Percentiles rank a stretch among this genome's conserved stretches.
Evolutionary conservation across 2,113 vertebrate genomes (phyloP).

Genomic region (Paradoxurus hermaphroditus): DNA sequence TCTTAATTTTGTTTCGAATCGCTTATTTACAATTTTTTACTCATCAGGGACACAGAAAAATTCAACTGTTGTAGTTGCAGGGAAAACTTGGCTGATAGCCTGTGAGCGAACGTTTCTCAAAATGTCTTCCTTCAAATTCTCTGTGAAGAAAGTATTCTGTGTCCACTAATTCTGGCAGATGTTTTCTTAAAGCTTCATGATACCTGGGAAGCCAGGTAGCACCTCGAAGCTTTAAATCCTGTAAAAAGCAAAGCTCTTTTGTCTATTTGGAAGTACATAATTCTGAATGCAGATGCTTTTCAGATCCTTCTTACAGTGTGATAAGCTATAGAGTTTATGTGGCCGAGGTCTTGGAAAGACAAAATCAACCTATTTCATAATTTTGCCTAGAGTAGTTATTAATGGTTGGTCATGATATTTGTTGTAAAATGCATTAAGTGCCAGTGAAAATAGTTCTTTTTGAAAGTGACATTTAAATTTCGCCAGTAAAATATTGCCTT

Average conservation of each 20-base stretch:
- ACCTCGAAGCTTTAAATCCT: not conserved
- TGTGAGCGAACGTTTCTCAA: not conserved
- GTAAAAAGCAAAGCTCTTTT: not conserved
- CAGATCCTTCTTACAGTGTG: not conserved
- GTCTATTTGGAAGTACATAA: not conserved
- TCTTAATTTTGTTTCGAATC: not conserved
- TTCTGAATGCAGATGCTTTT: not conserved
- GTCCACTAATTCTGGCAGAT: not conserved
- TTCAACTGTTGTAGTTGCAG: not conserved
- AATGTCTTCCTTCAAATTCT: not conserved
- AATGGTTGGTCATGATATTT: not conserved
- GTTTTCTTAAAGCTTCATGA: not conserved
- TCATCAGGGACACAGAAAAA: not conserved
- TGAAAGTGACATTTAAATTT: not conserved
- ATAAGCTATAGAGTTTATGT: not conserved
- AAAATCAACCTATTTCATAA: not conserved
- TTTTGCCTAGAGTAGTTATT: not conserved
- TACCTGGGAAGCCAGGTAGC: not conserved
- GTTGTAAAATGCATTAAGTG: conserved; percentile 19
- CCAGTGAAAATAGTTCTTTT: conserved; percentile 21
- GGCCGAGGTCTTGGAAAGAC: not conserved
- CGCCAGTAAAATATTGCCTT: not conserved
- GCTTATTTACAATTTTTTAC: not conserved
- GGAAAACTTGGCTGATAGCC: not conserved
- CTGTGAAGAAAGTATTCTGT: not conserved